Conservation (phyloP, 2,888 invertebrate species). For the Brachyopa scutellaris region DNA sequence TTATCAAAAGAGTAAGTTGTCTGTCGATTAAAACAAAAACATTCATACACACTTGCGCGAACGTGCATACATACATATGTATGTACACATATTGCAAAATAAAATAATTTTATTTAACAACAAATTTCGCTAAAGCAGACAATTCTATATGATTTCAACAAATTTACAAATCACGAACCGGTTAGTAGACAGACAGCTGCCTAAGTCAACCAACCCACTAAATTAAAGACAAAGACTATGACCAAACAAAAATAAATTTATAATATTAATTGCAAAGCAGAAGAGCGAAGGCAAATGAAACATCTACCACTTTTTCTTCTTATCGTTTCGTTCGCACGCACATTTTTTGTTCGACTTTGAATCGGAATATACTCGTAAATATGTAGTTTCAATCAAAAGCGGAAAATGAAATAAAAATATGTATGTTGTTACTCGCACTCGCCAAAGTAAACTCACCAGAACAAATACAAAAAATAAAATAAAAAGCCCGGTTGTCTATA, state of each 20-base stretch:
- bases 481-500: constrained; percentile 3
- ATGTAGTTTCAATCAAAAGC: neutral
- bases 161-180: constrained; percentile 16
- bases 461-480: neutral
- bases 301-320: neutral
- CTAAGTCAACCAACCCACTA: constrained; percentile 5
- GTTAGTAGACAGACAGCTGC: constrained; percentile 6
- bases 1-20: too few relatives aligned
- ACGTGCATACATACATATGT: too few relatives aligned
- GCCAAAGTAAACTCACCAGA: neutral
- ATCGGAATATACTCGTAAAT: neutral
- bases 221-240: neutral
- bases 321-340: constrained; percentile 3
- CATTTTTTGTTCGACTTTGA: neutral
- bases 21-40: too few relatives aligned
- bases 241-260: neutral
- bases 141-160: neutral
- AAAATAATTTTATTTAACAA: neutral
- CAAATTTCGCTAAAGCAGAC: neutral
- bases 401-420: neutral
- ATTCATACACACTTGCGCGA: too few relatives aligned
- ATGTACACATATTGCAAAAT: too few relatives aligned
- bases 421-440: too few relatives aligned
- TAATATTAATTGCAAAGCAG: neutral
- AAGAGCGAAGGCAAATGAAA: neutral